Percentiles rank a stretch among this genome's conserved stretches.
Evolutionary conservation across 2,797 vertebrate species (phyloP).

Genomic region (Enteromius viviparus): DNA sequence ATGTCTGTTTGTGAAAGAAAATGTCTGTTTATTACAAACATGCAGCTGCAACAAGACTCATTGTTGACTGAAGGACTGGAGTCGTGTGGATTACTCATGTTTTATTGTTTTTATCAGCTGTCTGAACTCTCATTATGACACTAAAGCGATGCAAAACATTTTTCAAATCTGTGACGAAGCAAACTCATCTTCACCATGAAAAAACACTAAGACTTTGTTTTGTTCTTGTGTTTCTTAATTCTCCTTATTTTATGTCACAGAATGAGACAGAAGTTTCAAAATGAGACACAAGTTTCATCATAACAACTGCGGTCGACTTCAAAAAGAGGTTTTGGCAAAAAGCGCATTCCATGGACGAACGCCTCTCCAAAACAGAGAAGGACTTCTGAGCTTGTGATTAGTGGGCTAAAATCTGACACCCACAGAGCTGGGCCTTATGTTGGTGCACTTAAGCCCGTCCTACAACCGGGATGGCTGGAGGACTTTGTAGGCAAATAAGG

Average conservation of each 20-base stretch:
- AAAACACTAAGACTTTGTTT: not conserved
- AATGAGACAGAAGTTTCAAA: slow-evolving; percentile 13
- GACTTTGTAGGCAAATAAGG: slow-evolving; percentile 38
- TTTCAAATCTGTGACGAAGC: not conserved
- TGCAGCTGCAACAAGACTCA: not conserved
- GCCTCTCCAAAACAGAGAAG: slow-evolving; percentile 55
- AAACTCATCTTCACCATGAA: not conserved
- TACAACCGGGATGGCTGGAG: slow-evolving; percentile 49
- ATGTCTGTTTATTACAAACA: not conserved
- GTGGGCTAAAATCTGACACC: slow-evolving; percentile 64
- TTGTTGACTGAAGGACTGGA: not conserved
- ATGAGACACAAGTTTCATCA: slow-evolving; percentile 13
- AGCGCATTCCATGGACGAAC: slow-evolving; percentile 48
- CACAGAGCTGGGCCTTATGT: slow-evolving; percentile 51
- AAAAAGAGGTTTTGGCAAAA: slow-evolving; percentile 39
- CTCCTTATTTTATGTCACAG: not conserved
- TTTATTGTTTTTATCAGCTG: not conserved
- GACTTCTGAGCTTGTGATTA: slow-evolving; percentile 62
- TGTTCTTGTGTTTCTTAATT: not conserved
- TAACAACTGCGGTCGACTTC: not conserved
- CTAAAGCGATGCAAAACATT: not conserved
- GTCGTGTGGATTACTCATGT: not conserved
- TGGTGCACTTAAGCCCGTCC: slow-evolving; percentile 56
- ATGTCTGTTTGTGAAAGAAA: not conserved
- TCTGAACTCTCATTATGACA: not conserved